A percentile compares a stretch with the other conserved stretches of the same genome.
Evolutionary conservation across 2,113 vertebrate genomes (phyloP).

Genomic region (Malurus melanocephalus): DNA sequence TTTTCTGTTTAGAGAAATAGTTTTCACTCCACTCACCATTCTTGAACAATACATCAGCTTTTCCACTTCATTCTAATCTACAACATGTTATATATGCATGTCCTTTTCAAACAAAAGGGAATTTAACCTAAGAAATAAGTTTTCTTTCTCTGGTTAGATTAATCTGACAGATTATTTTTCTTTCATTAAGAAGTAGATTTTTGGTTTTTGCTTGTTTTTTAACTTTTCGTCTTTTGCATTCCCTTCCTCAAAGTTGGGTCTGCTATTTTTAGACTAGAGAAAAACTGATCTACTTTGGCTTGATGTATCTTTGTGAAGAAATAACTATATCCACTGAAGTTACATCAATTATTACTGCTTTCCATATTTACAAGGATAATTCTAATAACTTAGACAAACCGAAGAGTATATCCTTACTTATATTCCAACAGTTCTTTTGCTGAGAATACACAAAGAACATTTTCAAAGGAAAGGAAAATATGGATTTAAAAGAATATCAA

Average conservation of each 20-base stretch:
- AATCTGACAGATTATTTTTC: background rate
- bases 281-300: background rate
- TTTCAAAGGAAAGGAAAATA: background rate
- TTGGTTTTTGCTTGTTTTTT: background rate
- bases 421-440: background rate
- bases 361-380: background rate
- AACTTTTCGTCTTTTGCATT: background rate
- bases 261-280: background rate
- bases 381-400: background rate
- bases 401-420: background rate
- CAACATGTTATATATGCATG: background rate
- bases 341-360: background rate
- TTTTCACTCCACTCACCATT: background rate
- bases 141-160: background rate
- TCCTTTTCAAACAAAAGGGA: background rate
- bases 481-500: fast-evolving
- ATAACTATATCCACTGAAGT: background rate
- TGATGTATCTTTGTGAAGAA: background rate
- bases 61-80: background rate
- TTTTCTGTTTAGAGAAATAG: background rate
- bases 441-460: background rate
- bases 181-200: background rate
- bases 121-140: background rate
- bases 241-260: background rate
- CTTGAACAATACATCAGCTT: background rate